Base-by-base conservation (phyloP, 2,113 vertebrate genomes). In the Carassius carassius region DNA sequence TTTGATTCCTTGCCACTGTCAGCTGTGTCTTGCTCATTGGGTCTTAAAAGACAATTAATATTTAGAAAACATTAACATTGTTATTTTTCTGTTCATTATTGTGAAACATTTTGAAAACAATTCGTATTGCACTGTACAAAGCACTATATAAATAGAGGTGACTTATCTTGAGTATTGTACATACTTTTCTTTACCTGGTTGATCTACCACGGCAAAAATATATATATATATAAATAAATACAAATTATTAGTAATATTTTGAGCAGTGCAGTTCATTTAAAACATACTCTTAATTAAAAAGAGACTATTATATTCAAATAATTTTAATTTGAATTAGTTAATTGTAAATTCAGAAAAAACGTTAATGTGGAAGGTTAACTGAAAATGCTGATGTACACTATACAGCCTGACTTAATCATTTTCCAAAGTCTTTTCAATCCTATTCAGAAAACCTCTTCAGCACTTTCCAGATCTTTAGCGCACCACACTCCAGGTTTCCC, bases 211-310 rank as follows among this genome's bases (percentile, higher is more conserved):
- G 13, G 25, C 54, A 29, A 29, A 29, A 29, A 29, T 29, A 29
- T 29, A 29, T 29, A 29, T 29, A 29, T 29, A 29, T 1, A 51
- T 14, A 51, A 14, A 51, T 41, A 41, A 9, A 41, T 9, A 41
- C 7, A 9, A 9, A 41, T 41, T 47, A 49, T 49, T 49, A 13
- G 37, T 37, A 49, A 49, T 3, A 67, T 67, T 32, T 67, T 32
- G 14, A 17, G 29, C 29, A 3, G 63, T 17, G 29, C 29, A 35
- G 32, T 35, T 69, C 35, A 35, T 37, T 69, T 16, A 35, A 47
- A 73, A 73, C 41, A 73, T 73, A 44, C 70, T 23, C 70, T 47
- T 73, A 37, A 5, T 73, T 47, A 4, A n/a, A 72, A 72, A 72
- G 37, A 72, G 70, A 73, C 69, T 14, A 49, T 49, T 21, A 13